phyloP scores from a whole-genome alignment of 2,888 invertebrate genomes.

The Aleiodes leptofemur region DNA sequence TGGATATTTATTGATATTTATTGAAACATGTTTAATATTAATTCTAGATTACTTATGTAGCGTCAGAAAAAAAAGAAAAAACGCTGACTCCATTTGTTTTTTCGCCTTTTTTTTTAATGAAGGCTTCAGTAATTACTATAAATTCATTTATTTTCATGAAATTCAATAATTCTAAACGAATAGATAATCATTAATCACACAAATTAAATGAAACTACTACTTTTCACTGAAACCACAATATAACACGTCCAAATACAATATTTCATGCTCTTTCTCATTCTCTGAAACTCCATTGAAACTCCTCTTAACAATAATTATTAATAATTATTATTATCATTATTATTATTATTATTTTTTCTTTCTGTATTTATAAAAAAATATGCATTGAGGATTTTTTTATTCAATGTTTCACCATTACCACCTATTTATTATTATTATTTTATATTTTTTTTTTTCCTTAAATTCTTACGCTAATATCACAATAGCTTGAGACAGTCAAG shows the following conservation, averaged over 20 bases:
- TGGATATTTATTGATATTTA: constrained; percentile 29
- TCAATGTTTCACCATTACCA: constrained; percentile 26
- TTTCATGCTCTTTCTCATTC: constrained; percentile 9
- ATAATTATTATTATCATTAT: too few relatives aligned
- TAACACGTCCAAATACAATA: background rate
- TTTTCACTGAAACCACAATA: constrained; percentile 12
- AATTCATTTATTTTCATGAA: constrained; percentile 2
- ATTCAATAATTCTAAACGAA: constrained; percentile 13
- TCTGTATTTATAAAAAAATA: constrained; percentile 43
- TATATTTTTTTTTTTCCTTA: too few relatives aligned
- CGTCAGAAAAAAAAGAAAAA: background rate
- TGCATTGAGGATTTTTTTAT: constrained; percentile 6
- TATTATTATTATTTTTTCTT: constrained; percentile 31
- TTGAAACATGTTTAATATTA: constrained; percentile 29
- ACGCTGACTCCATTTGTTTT: constrained; percentile 8
- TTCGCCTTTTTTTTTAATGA: background rate
- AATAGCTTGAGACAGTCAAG: constrained; percentile 72
- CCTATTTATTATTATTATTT: constrained; percentile 51
- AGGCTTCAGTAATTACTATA: constrained; percentile 12
- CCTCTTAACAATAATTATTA: constrained; percentile 21
- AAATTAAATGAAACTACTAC: constrained; percentile 16
- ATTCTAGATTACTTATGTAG: constrained; percentile 24
- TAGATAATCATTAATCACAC: constrained; percentile 26
- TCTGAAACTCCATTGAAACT: constrained; percentile 3
- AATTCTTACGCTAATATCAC: constrained; percentile 72